Evolutionary conservation across 2,888 invertebrate species (phyloP), one percentile per base, ranked within the genome.

Genomic region (Mesorhabditis spiculigera): DNA sequence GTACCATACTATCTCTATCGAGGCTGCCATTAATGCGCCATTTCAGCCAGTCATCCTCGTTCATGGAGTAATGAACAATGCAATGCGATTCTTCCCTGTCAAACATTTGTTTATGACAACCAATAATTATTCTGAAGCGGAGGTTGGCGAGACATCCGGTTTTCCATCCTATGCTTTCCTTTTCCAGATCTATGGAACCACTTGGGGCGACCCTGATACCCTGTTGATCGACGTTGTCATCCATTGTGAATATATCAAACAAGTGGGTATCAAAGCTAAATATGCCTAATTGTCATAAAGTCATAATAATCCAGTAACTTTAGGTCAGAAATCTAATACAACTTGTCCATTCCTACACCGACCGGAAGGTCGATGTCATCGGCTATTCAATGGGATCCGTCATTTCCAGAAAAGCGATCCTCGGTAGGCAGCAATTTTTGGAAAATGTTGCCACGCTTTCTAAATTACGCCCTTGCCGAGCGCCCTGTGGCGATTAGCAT

Each of bases 341-440:
- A n/a, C n/a, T n/a, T 13, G 58, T 50, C n/a, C 58, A 50, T n/a
- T 13, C 8, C 8, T 50, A 50, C 58, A 50, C 58, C 8, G n/a
- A 50, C 10, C 1, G 3, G n/a, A 50, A 50, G n/a, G 58, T 50
- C n/a, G 58, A 50, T 50, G 58, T 50, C 10, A 10, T 50, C n/a
- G 58, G 58, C n/a, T 50, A 50, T 50, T 50, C 58, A n/a, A 50
- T 50, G 58, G 58, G 58, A 50, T 50, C 58, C n/a, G 58, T 50
- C n/a, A 13, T 50, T 13, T 10, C 58, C 10, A 50, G 58, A 50
- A 50, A 50, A n/a, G 58, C 58, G 58, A 50, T 50, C n/a, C 58
- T 50, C n/a, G 58, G 58, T 50, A n/a, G n/a, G n/a, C 58, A 28
- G 28, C 28, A 28, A 28, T 28, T 28, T 28, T 28, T 28, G 28